A percentile compares a stretch with the other conserved stretches of the same genome.
Evolutionary conservation across 2,888 invertebrate species (phyloP).

Genomic region (Ormyrus labotus): DNA sequence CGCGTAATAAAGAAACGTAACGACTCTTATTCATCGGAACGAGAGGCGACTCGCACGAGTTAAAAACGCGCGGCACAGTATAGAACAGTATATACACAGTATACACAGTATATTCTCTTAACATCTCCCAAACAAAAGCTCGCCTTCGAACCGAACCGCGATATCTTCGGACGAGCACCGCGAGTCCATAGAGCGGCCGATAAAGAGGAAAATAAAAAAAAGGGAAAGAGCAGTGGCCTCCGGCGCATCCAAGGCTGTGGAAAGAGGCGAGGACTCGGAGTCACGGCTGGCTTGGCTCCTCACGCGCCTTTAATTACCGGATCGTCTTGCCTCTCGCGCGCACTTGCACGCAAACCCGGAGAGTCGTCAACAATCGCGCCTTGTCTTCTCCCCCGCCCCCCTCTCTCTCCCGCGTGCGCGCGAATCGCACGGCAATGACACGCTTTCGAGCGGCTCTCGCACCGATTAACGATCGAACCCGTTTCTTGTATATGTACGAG

Average conservation of each 20-base stretch:
- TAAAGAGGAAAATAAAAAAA: background rate
- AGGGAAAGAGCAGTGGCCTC: background rate
- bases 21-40: too few relatives aligned
- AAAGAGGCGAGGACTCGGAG: constrained; percentile 36
- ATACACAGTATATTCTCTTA: too few relatives aligned
- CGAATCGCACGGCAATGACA: constrained; percentile 46
- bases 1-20: too few relatives aligned
- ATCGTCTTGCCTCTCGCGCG: constrained; percentile 40
- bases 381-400: constrained; percentile 1
- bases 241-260: constrained; percentile 32
- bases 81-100: too few relatives aligned
- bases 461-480: constrained; percentile 7
- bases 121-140: constrained; percentile 2
- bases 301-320: constrained; percentile 59
- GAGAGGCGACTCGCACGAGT: too few relatives aligned
- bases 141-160: background rate
- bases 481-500: too few relatives aligned
- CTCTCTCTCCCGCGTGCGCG: background rate
- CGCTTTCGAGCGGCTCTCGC: constrained; percentile 33
- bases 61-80: background rate
- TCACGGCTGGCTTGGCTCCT: constrained; percentile 55
- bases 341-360: constrained; percentile 18
- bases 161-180: background rate
- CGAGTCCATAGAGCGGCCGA: background rate
- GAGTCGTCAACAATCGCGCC: background rate